Percentiles rank a stretch among this genome's conserved stretches.
phyloP scores from a whole-genome alignment of 92 coral and sea anemone species.

The Zoanthus gigantus region DNA sequence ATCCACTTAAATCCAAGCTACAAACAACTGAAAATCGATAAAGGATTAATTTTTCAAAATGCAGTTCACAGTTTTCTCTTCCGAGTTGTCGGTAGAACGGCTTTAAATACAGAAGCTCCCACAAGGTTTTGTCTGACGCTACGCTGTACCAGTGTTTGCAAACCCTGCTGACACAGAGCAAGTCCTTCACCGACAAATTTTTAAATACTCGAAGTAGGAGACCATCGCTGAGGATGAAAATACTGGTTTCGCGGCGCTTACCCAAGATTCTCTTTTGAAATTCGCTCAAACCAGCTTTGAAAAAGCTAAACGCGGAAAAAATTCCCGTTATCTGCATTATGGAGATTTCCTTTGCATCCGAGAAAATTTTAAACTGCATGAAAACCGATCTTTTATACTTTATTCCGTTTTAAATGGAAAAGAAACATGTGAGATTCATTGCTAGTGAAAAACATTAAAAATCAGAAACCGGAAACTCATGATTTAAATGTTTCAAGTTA shows the following conservation, averaged over 20 bases:
- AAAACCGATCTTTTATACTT: no score
- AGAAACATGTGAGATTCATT: no score
- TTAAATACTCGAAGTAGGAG: background rate
- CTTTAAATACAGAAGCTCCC: background rate
- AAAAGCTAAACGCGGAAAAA: background rate
- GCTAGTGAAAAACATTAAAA: no score
- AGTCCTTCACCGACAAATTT: conserved; percentile 4
- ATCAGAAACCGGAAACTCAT: background rate
- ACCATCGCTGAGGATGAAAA: background rate
- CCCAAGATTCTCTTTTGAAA: background rate
- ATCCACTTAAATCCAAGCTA: conserved; percentile 13
- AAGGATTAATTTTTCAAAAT: background rate
- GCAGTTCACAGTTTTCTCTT: background rate
- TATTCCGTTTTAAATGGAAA: no score
- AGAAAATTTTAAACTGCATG: background rate
- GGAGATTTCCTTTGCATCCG: background rate
- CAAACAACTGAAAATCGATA: conserved; percentile 13
- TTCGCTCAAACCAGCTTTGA: background rate
- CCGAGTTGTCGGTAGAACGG: conserved; percentile 15
- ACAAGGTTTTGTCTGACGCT: background rate
- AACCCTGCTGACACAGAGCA: conserved; percentile 3
- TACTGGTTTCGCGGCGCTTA: background rate
- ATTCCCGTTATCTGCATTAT: background rate
- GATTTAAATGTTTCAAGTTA: background rate
- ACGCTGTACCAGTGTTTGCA: conserved; percentile 12